Conservation (phyloP, 2,113 vertebrate genomes). For the Origma solitaria region DNA sequence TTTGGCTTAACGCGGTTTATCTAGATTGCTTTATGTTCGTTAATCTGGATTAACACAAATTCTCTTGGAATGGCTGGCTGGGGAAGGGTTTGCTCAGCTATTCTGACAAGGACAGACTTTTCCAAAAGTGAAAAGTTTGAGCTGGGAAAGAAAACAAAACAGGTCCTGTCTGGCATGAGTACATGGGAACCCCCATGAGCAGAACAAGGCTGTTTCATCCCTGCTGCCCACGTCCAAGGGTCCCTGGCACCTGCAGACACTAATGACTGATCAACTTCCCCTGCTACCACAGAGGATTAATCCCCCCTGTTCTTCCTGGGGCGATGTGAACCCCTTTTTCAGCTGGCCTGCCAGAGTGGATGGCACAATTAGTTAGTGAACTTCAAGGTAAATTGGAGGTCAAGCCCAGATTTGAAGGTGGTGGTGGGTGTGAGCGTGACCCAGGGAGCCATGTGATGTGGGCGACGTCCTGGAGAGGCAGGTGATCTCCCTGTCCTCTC, state of each 20-base stretch:
- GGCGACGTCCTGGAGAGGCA: neutral
- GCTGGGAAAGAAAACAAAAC: neutral
- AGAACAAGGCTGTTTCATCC: neutral
- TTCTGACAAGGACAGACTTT: neutral
- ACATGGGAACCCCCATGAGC: neutral
- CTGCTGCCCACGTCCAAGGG: neutral
- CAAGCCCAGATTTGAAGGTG: constrained; percentile 54
- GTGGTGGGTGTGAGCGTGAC: neutral
- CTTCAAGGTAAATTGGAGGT: constrained; percentile 47
- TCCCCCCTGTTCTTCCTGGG: neutral
- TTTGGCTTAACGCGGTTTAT: constrained; percentile 43
- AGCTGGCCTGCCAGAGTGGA: rapidly evolving
- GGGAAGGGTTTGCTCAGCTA: constrained; percentile 4
- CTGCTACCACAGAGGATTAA: neutral
- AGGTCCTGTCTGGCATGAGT: neutral
- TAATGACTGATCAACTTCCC: neutral
- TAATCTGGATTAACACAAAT: constrained; percentile 64
- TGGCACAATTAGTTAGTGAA: neutral
- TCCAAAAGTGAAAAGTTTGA: neutral
- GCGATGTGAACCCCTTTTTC: neutral
- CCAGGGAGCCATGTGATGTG: constrained; percentile 34
- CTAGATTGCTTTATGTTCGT: constrained; percentile 56
- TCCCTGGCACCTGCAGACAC: rapidly evolving
- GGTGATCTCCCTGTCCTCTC: constrained; percentile 17
- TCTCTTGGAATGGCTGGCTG: neutral